Base-by-base conservation (phyloP, 2,888 invertebrate species). In the Anarsia innoxiella region DNA sequence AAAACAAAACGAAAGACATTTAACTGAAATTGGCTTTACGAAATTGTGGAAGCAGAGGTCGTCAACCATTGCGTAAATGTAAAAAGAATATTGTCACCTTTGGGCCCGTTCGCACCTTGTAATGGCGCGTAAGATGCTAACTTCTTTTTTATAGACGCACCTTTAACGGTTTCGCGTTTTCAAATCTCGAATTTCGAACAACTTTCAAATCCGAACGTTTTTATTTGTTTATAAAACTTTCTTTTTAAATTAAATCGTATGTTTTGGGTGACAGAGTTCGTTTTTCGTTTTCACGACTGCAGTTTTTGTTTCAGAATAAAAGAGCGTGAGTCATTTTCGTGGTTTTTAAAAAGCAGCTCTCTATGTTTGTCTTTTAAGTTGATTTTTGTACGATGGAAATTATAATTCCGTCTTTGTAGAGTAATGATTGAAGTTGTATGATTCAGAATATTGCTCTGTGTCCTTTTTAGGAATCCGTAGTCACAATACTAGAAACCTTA, bases 61-160 rank as follows among this genome's bases (percentile, higher is more conserved):
- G 26, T 34, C 33, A 36, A 41, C 37, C 36, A 14, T 11, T 28
- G 40, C 42, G 49, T 56, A 55, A 56, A 53, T 40, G 40, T 40
- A 61, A 58, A 55, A 48, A 53, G 54, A 58, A 61, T 53, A 55
- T 52, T 59, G 56, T 54, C 67, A 61, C 67, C 71, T 65, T 64
- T 53, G 68, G 66, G 49, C 61, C 57, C 57, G 8, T 51, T 56
- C 64, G 48, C 70, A 70, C 69, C 69, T 72, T 69, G 64, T 75
- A 67, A 73, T 69, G 59, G 61, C 63, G 54, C 59, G 56, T 63
- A 64, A 74, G 72, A 68, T 72, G 28, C 40, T 41, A 41, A 83
- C 78, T 78, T 78, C 75, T 72, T 77, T 84, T 84, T 83, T 84
- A 84, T 79, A 66, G 72, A 62, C 70, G 53, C 78, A 80, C 83